Conservation (phyloP, 1,140 invertebrate species). For the Berghia stephanieae region DNA sequence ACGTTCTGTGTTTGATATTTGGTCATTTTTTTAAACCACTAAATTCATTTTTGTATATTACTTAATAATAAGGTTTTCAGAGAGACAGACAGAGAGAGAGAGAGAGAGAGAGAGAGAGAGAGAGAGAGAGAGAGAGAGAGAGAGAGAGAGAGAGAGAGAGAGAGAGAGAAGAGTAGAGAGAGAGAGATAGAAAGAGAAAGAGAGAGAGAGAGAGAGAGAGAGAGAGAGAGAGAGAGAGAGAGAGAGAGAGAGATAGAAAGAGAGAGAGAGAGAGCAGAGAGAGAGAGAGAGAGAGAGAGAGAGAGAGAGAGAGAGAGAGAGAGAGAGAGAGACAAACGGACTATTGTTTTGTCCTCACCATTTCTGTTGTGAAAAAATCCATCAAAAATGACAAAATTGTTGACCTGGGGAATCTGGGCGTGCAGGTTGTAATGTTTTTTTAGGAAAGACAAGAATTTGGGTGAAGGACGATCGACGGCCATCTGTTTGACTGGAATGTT, state of each 20-base stretch:
- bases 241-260: constrained; percentile 29
- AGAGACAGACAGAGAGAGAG: not conserved
- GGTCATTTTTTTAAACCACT: no score
- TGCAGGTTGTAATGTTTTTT: constrained; percentile 82
- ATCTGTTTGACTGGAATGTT: constrained; percentile 77
- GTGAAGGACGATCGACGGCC: constrained; percentile 89
- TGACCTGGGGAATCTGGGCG: constrained; percentile 80
- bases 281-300: constrained; percentile 10
- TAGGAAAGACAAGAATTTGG: constrained; percentile 86
- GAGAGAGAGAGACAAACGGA: not conserved
- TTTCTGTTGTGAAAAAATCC: constrained; percentile 78
- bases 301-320: constrained; percentile 10
- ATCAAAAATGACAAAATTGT: constrained; percentile 88
- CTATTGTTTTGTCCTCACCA: constrained; percentile 29
- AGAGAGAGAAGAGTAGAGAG: constrained; percentile 22
- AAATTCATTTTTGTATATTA: no score
- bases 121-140: constrained; percentile 14
- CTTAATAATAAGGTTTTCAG: no score
- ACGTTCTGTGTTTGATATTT: no score
- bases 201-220: constrained; percentile 15
- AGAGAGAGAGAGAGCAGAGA: constrained; percentile 22
- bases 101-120: constrained; percentile 12
- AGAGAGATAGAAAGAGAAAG: not conserved
- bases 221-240: constrained; percentile 14
- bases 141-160: constrained; percentile 11